Percentiles rank a stretch among this genome's conserved stretches.
Evolutionary conservation across 2,888 invertebrate species (phyloP).

Genomic region (Eristalis intricaria): DNA sequence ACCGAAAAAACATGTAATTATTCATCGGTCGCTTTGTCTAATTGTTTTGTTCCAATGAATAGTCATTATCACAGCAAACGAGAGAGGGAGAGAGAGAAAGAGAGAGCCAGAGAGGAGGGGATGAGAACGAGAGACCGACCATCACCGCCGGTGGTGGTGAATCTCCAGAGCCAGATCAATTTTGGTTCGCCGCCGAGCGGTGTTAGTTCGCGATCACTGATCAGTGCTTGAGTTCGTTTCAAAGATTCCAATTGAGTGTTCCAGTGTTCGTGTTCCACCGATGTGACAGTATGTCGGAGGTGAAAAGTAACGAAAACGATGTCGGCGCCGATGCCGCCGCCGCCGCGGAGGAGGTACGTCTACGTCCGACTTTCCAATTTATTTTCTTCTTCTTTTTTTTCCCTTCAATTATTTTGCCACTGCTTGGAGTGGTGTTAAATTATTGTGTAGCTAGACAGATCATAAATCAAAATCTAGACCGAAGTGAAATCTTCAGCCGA

Average conservation of each 20-base stretch:
- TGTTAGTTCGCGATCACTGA: background rate
- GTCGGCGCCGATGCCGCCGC: background rate
- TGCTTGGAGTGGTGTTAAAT: background rate
- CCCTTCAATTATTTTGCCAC: background rate
- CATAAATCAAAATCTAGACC: background rate
- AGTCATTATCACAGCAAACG: slow-evolving; percentile 4
- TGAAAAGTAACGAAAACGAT: background rate
- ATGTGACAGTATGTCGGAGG: background rate
- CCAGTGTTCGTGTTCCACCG: background rate
- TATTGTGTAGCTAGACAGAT: background rate
- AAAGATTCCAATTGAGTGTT: background rate
- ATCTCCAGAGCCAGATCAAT: background rate
- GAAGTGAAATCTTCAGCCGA: background rate
- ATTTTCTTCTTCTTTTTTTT: background rate
- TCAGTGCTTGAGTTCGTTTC: background rate
- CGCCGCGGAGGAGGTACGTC: background rate
- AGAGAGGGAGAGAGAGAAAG: background rate
- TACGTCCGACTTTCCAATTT: background rate
- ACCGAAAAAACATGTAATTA: slow-evolving; percentile 50
- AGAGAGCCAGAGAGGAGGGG: background rate
- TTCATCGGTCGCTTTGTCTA: slow-evolving; percentile 20
- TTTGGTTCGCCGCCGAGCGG: background rate
- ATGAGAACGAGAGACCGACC: background rate
- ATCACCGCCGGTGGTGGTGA: background rate
- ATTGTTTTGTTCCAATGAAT: slow-evolving; percentile 28